A percentile compares a stretch with the other conserved stretches of the same genome.
These are phyloP conservation scores for Copsychus sechellarum DNA, from an alignment of 2,113 vertebrate species.

Conservation along the genomic window DNA sequence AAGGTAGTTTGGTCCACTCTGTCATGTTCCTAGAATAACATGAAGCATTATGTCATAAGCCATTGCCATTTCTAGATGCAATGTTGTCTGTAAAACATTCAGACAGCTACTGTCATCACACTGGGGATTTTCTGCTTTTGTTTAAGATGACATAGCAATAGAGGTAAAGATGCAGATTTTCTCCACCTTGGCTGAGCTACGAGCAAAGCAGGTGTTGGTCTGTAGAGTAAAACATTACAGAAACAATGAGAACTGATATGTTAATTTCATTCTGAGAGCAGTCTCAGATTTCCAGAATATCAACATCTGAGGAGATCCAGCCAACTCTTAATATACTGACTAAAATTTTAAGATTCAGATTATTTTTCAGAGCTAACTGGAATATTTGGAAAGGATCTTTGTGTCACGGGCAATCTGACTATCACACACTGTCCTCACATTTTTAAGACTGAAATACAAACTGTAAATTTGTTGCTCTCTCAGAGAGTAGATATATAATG, in stretches of 20 bases:
- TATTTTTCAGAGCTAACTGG: not conserved
- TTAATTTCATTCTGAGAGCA: not conserved
- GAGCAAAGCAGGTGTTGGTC: not conserved
- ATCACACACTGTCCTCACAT: not conserved
- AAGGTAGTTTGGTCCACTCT: not conserved
- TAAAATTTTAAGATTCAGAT: not conserved
- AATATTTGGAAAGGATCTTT: not conserved
- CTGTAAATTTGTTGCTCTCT: not conserved
- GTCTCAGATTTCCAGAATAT: not conserved
- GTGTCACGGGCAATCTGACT: not conserved
- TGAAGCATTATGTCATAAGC: rapidly evolving
- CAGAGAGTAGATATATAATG: not conserved
- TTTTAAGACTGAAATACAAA: not conserved
- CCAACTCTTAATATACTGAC: not conserved
- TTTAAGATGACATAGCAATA: not conserved
- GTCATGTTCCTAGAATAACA: not conserved
- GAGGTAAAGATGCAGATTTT: not conserved
- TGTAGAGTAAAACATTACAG: not conserved
- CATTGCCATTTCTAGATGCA: not conserved
- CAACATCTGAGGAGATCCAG: not conserved
- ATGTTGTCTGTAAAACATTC: not conserved
- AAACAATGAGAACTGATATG: not conserved
- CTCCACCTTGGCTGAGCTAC: not conserved
- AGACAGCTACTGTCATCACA: not conserved
- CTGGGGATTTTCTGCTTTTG: not conserved